Evolutionary conservation across 2,113 vertebrate genomes (phyloP).

Genomic region (Cyanoliseus patagonus): DNA sequence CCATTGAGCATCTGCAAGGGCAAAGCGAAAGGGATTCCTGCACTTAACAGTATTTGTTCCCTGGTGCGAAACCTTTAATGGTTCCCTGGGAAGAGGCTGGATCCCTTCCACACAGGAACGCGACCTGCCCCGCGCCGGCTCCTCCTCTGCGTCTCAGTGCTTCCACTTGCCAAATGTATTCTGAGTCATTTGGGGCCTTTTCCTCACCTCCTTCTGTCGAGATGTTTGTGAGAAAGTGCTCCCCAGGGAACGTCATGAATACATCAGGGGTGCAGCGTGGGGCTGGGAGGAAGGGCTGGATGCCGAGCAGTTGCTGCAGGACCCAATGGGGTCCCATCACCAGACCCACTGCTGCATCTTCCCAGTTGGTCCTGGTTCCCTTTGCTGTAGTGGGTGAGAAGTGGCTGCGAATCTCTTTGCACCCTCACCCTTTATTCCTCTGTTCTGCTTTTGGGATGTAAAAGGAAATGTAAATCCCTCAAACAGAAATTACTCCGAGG

Average conservation of each 20-base stretch:
- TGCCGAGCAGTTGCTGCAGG: rapidly evolving
- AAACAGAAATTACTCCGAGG: background rate
- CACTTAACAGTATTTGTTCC: background rate
- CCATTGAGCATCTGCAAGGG: background rate
- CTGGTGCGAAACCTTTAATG: background rate
- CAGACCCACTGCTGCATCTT: background rate
- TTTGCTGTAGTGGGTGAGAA: rapidly evolving
- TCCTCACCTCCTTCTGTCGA: background rate
- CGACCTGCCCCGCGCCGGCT: rapidly evolving
- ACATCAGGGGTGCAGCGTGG: rapidly evolving
- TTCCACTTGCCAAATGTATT: background rate
- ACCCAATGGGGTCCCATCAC: background rate
- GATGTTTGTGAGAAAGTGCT: background rate
- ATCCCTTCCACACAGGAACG: rapidly evolving
- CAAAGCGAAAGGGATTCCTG: background rate
- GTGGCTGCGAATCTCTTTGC: rapidly evolving
- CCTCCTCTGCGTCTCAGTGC: background rate
- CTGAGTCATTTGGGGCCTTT: background rate
- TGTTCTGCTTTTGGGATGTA: background rate
- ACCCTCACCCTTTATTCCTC: rapidly evolving
- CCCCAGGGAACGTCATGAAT: rapidly evolving
- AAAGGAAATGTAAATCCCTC: slow-evolving; percentile 7
- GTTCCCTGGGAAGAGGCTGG: background rate
- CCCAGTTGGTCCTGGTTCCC: rapidly evolving
- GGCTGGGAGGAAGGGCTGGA: background rate